Evolutionary conservation across 30 jellyfish, hydroid and myxozoan genomes (phyloP).

Genomic region (Hydractinia symbiolongicarpus): DNA sequence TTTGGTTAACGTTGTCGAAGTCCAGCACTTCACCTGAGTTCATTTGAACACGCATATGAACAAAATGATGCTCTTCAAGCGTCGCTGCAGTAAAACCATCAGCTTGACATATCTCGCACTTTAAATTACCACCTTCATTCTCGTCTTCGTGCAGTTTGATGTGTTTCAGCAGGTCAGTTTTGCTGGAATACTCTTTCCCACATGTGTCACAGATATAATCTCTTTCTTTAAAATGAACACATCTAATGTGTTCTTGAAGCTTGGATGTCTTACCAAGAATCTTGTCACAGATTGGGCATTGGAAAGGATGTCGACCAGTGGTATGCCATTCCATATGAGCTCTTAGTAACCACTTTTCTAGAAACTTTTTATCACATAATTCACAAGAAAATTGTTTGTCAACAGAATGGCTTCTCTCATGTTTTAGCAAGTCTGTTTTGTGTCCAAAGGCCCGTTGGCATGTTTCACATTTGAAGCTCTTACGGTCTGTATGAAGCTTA

Average conservation of each 20-base stretch:
- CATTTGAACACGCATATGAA: constrained; percentile 1
- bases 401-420: constrained; percentile 14
- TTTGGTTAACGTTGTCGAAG: not conserved
- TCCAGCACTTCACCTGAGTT: constrained; percentile 1
- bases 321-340: constrained; percentile 21
- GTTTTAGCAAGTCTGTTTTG: constrained; percentile 16
- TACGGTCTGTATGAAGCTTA: constrained; percentile 5
- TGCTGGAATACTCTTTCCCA: constrained; percentile 19
- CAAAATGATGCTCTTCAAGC: constrained; percentile 1
- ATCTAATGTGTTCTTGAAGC: not conserved
- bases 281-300: constrained; percentile 7
- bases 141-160: constrained; percentile 1
- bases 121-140: not conserved
- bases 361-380: not conserved
- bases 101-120: constrained; percentile 1
- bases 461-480: constrained; percentile 8
- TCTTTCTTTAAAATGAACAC: constrained; percentile 11
- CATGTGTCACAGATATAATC: constrained; percentile 27
- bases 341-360: not conserved
- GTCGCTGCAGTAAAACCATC: not conserved
- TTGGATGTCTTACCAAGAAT: constrained; percentile 1
- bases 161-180: constrained; percentile 11
- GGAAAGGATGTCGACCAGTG: constrained; percentile 17
- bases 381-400: constrained; percentile 6
- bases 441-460: constrained; percentile 19